A percentile compares a stretch with the other conserved stretches of the same genome.
phyloP scores from a whole-genome alignment of 2,113 vertebrate genomes.

The Dermatemys mawii region DNA sequence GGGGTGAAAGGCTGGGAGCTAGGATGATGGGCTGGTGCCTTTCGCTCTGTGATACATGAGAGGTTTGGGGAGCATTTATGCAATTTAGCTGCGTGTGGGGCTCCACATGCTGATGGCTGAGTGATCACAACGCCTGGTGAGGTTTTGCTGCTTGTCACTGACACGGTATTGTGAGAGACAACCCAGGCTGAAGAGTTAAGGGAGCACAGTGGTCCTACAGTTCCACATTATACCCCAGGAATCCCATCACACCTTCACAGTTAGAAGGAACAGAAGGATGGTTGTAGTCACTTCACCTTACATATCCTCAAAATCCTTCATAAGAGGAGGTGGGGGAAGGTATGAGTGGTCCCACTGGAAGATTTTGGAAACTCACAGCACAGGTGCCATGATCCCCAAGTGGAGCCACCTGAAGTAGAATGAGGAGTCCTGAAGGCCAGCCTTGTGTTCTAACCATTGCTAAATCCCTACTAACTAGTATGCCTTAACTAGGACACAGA shows the following conservation, averaged over 20 bases:
- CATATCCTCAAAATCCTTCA: not conserved
- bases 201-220: too few relatives aligned
- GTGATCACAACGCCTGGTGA: too few relatives aligned
- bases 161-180: too few relatives aligned
- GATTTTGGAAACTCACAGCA: accelerated
- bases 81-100: too few relatives aligned
- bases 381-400: not conserved
- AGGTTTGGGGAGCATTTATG: too few relatives aligned
- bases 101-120: too few relatives aligned
- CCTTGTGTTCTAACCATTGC: not conserved
- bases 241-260: not conserved
- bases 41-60: too few relatives aligned
- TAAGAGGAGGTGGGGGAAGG: not conserved
- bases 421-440: not conserved
- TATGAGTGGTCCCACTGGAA: not conserved
- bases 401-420: not conserved
- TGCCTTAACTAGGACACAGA: not conserved
- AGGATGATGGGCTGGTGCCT: too few relatives aligned
- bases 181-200: too few relatives aligned
- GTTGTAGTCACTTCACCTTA: not conserved
- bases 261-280: not conserved
- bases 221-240: too few relatives aligned
- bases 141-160: too few relatives aligned
- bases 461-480: accelerated
- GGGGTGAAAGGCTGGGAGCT: too few relatives aligned